Evolutionary conservation across 2,797 vertebrate species (phyloP), one percentile per base, ranked within the genome.

Genomic region (Siniperca scherzeri): DNA sequence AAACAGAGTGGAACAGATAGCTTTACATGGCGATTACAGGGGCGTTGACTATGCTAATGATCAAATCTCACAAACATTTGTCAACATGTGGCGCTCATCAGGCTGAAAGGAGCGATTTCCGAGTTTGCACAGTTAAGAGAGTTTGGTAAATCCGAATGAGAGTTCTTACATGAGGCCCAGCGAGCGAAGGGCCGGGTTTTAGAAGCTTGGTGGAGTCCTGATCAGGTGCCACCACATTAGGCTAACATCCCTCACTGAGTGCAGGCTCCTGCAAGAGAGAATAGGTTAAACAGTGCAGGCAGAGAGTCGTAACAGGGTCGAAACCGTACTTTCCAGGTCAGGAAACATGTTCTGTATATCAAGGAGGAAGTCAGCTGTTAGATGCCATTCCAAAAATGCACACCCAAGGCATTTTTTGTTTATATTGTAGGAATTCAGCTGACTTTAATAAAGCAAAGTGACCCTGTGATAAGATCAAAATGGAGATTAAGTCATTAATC

Each of bases 401-500:
- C n/a, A 56, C n/a, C 10, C 30, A 36, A 38, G 46, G 30, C n/a
- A 16, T 36, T 70, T 14, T 42, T 5, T 65, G 52, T 77, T 59
- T 48, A 21, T 33, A 14, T n/a, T 57, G 7, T 10, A 46, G 5
- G 16, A 25, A 62, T 68, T 66, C 46, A 64, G 62, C 61, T 62
- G 68, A 60, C 17, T 36, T 59, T 57, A 42, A 64, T 69, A 46
- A 52, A 59, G 33, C 55, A 70, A 59, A 53, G 53, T 71, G 60
- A 60, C 38, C 53, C 61, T 21, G 40, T 75, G 27, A 61, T 72
- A 55, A 65, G 7, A 84, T 76, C 36, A 71, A 50, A 62, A 67
- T n/a, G 13, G 12, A 55, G 27, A 82, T 82, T 11, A 53, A 25
- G 36, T 67, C 21, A 82, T 67, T 71, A 66, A 71, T 76, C 61